Evolutionary conservation across 2,113 vertebrate genomes (phyloP).

Genomic region (Arothron firmamentum): DNA sequence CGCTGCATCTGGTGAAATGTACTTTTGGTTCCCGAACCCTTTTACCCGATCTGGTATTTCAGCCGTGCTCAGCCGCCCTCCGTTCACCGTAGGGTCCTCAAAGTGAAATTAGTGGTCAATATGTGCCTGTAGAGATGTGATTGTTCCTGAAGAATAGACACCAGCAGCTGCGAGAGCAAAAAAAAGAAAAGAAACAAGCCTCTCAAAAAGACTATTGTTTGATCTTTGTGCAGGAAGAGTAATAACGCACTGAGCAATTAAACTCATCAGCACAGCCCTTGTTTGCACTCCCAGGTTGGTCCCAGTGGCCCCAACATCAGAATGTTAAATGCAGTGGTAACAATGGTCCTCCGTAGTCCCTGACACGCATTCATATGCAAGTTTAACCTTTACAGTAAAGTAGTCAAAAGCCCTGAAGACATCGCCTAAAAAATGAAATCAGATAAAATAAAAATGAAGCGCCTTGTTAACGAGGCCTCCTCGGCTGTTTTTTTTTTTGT

Average conservation of each 20-base stretch:
- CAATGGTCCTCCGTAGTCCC: neutral
- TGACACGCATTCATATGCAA: neutral
- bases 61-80: neutral
- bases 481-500: slow-evolving; percentile 12
- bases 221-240: neutral
- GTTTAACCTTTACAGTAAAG: neutral
- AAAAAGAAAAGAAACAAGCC: too few relatives aligned
- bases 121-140: neutral
- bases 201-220: neutral
- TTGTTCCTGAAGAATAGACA: neutral
- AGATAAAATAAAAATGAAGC: neutral
- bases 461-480: slow-evolving; percentile 8
- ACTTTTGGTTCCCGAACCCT: neutral
- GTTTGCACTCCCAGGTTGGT: neutral
- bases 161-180: neutral
- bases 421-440: neutral
- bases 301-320: slow-evolving; percentile 4
- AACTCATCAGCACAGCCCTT: slow-evolving; percentile 1
- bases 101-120: too few relatives aligned
- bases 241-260: neutral
- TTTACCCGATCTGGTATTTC: neutral
- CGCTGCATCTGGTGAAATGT: neutral
- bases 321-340: slow-evolving; percentile 4
- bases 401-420: neutral
- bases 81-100: neutral